These are phyloP conservation scores for Episyrphus balteatus DNA, from an alignment of 1,140 invertebrate genomes.

Conservation along the genomic window DNA sequence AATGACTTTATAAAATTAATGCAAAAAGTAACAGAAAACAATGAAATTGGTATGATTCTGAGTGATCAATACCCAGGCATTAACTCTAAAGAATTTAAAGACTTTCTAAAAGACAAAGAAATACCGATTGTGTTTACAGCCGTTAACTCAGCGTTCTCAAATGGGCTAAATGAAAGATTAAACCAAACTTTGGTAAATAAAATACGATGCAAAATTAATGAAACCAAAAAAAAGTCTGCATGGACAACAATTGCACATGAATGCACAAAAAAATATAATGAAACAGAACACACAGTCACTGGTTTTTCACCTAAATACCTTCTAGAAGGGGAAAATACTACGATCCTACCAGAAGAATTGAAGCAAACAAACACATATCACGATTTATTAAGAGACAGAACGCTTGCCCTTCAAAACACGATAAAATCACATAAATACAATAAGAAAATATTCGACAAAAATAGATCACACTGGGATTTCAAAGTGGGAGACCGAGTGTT, in stretches of 20 bases:
- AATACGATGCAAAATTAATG: constrained; percentile 32
- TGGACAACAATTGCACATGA: constrained; percentile 31
- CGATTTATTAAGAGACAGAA: constrained; percentile 5
- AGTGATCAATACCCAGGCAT: constrained; percentile 30
- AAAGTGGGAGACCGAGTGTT: background rate
- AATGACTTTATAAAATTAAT: constrained; percentile 31
- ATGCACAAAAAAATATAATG: constrained; percentile 31
- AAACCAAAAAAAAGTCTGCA: constrained; percentile 4
- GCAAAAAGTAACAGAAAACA: no score
- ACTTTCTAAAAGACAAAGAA: constrained; percentile 15
- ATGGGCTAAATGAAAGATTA: constrained; percentile 27
- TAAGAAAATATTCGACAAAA: no score
- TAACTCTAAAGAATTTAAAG: constrained; percentile 28
- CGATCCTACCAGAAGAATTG: constrained; percentile 17
- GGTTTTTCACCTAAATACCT: constrained; percentile 27
- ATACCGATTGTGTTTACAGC: constrained; percentile 24
- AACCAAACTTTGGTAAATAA: constrained; percentile 28
- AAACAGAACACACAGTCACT: constrained; percentile 25
- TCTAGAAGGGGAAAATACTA: constrained; percentile 20
- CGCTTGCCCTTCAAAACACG: background rate
- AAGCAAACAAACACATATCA: constrained; percentile 11
- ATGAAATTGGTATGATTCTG: constrained; percentile 22
- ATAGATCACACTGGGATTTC: background rate
- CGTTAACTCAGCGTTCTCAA: constrained; percentile 28
- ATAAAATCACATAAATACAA: constrained; percentile 1